These are phyloP conservation scores for Zaprionus ornatus DNA, from an alignment of 1,140 invertebrate genomes.

Conservation along the genomic window DNA sequence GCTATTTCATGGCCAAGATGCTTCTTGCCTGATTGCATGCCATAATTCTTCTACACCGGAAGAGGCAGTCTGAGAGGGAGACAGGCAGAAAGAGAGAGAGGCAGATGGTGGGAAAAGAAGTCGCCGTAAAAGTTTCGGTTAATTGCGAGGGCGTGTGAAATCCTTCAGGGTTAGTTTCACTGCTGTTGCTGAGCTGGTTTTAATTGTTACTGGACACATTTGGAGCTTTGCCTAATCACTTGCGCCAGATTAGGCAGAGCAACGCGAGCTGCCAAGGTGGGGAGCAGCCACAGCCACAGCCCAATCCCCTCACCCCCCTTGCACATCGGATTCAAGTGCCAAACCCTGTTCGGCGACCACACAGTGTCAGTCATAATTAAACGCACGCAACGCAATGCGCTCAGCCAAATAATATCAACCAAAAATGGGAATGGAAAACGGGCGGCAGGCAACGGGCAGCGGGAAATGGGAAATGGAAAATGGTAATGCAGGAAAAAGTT, in stretches of 20 bases:
- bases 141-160: slow-evolving; percentile 54
- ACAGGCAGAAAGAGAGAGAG: neutral
- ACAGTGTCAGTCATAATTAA: slow-evolving; percentile 75
- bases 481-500: slow-evolving; percentile 67
- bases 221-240: slow-evolving; percentile 75
- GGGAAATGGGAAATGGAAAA: slow-evolving; percentile 12
- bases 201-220: slow-evolving; percentile 73
- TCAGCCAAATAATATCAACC: slow-evolving; percentile 57
- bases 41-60: slow-evolving; percentile 63
- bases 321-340: slow-evolving; percentile 22
- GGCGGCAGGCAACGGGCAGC: neutral
- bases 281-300: neutral
- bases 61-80: neutral
- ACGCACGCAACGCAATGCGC: slow-evolving; percentile 31
- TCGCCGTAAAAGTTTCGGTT: slow-evolving; percentile 62
- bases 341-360: slow-evolving; percentile 45
- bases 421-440: slow-evolving; percentile 53
- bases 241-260: slow-evolving; percentile 60
- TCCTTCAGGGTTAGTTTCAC: slow-evolving; percentile 13
- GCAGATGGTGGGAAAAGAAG: neutral
- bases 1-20: slow-evolving; percentile 49
- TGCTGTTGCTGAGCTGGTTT: slow-evolving; percentile 55
- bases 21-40: slow-evolving; percentile 67
- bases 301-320: neutral
- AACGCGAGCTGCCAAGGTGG: neutral